Percentiles rank a stretch among this genome's conserved stretches.
Conservation (phyloP, 2,113 vertebrate species). For the Dicerorhinus sumatrensis region DNA sequence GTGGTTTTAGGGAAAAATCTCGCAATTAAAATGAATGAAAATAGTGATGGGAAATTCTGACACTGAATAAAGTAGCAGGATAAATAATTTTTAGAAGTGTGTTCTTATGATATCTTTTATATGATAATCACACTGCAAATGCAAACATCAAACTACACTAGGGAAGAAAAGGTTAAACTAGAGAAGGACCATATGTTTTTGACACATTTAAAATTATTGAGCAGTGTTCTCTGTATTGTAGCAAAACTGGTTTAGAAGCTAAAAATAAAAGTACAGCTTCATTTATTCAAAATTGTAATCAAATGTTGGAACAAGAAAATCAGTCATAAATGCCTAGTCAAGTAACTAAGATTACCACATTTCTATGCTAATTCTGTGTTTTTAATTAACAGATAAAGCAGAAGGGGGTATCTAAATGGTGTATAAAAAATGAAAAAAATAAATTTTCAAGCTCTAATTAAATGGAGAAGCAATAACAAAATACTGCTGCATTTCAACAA, state of each 20-base stretch:
- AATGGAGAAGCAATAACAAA: constrained; percentile 65
- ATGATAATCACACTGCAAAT: background rate
- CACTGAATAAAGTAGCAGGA: background rate
- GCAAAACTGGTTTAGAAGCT: constrained; percentile 41
- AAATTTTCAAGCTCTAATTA: constrained; percentile 75
- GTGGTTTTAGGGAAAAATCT: background rate
- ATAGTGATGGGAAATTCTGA: constrained; percentile 10
- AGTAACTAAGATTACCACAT: constrained; percentile 70
- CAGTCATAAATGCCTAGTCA: constrained; percentile 73
- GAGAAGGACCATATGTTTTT: background rate
- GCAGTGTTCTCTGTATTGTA: background rate
- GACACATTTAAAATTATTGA: constrained; percentile 19
- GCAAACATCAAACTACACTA: background rate
- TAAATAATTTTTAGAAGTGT: constrained; percentile 34
- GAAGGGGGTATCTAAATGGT: constrained; percentile 63
- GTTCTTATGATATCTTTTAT: background rate
- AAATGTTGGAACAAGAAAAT: constrained; percentile 69
- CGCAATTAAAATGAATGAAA: constrained; percentile 54
- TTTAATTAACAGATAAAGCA: constrained; percentile 76
- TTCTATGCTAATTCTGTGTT: constrained; percentile 69
- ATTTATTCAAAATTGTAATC: constrained; percentile 70
- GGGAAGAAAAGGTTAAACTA: background rate
- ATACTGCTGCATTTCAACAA: constrained; percentile 48
- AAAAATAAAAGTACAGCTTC: constrained; percentile 69
- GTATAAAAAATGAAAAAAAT: constrained; percentile 58